phyloP scores from a whole-genome alignment of 2,797 vertebrate species.

The Chaenodraco wilsoni region DNA sequence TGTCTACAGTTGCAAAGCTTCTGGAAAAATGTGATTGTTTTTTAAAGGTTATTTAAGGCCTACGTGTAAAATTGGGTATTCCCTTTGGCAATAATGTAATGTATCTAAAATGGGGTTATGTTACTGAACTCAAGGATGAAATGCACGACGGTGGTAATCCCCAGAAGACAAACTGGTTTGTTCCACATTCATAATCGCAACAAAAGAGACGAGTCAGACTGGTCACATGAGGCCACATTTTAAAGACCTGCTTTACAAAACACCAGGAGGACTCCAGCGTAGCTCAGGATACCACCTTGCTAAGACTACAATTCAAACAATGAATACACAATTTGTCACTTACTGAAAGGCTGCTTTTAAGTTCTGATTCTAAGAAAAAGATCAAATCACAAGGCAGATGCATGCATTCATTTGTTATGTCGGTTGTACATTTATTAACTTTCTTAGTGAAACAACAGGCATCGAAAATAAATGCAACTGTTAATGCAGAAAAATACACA shows the following conservation, averaged over 20 bases:
- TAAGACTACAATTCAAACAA: not conserved
- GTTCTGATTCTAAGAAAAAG: too few relatives aligned
- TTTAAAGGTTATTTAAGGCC: not conserved
- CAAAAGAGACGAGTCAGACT: constrained; percentile 3
- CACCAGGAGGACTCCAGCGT: not conserved
- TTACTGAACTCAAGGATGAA: not conserved
- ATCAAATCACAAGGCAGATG: too few relatives aligned
- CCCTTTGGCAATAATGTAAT: not conserved
- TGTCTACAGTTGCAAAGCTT: not conserved
- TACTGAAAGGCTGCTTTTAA: too few relatives aligned
- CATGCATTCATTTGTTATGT: too few relatives aligned
- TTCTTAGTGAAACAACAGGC: not conserved
- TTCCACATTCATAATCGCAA: not conserved
- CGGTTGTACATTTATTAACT: too few relatives aligned
- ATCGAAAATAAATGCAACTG: not conserved
- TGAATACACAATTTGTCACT: not conserved
- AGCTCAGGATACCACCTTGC: not conserved
- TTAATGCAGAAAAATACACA: too few relatives aligned
- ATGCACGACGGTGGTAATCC: not conserved
- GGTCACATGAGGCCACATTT: not conserved
- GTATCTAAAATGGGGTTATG: not conserved
- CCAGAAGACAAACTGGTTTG: constrained; percentile 8
- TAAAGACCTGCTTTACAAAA: not conserved
- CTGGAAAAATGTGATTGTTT: not conserved
- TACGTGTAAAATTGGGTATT: not conserved